Evolutionary conservation across 2,888 invertebrate species (phyloP).

Genomic region (Drosophila cracens): DNA sequence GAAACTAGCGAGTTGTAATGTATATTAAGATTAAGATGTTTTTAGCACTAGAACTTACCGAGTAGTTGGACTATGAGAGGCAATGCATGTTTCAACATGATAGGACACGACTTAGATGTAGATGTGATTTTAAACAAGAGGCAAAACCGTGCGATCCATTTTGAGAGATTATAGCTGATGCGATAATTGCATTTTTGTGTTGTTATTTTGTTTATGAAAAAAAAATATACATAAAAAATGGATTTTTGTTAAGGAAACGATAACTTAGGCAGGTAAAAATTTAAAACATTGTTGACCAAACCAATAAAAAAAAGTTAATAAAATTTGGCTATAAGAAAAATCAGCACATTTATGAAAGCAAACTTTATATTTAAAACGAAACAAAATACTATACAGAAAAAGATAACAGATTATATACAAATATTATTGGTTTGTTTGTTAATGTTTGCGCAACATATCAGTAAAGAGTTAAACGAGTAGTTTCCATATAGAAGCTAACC

Average conservation of each 20-base stretch:
- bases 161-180: constrained; percentile 53
- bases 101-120: constrained; percentile 69
- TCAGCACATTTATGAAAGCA: constrained; percentile 63
- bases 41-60: constrained; percentile 71
- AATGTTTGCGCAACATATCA: constrained; percentile 85
- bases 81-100: constrained; percentile 40
- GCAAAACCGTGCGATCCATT: constrained; percentile 36
- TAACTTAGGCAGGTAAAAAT: constrained; percentile 54
- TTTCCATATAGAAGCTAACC: constrained; percentile 69
- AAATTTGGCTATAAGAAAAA: constrained; percentile 66
- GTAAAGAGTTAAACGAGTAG: constrained; percentile 81
- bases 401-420: constrained; percentile 59
- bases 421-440: constrained; percentile 84
- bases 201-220: constrained; percentile 64
- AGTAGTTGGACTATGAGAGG: constrained; percentile 61
- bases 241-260: constrained; percentile 51
- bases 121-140: constrained; percentile 73
- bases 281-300: constrained; percentile 77
- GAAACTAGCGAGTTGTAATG: constrained; percentile 67
- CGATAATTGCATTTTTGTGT: constrained; percentile 63
- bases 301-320: constrained; percentile 44
- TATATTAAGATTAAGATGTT: constrained; percentile 73
- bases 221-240: constrained; percentile 18
- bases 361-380: constrained; percentile 58
- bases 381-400: constrained; percentile 29